Evolutionary conservation across 2,113 vertebrate species (phyloP), one percentile per base, ranked within the genome.

Genomic region (Rynchops niger): DNA sequence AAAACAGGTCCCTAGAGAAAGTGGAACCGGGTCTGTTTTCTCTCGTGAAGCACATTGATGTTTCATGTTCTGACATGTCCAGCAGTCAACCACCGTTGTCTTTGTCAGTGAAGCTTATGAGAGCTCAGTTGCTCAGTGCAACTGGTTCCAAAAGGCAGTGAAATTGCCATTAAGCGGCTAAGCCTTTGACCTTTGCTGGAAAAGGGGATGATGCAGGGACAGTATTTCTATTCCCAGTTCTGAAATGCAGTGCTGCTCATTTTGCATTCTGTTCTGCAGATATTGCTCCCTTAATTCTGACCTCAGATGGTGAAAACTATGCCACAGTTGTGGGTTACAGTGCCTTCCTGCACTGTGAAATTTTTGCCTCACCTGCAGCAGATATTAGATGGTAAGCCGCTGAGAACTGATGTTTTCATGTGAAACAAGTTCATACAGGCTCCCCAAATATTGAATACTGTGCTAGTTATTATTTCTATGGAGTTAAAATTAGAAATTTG

Each of bases 321-420:
- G 98, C 98, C 3, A 96, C 99, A 0, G 99, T 99, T 19, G 97
- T 98, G 83, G 98, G 99, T 12, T 98, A 98, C 90, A 97, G 96
- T 22, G 98, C 98, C 58, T 97, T 98, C 94, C 98, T 99, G 90
- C 98, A 98, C 86, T 99, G 99, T 50, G 95, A 98, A 14, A 98
- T 99, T 85, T 99, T 99, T 95, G 99, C 99, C 81, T 99, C 99
- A 0, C 99, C 99, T 30, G 94, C 96, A 40, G 98, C 99, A 29
- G 93, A 95, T 3, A 96, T 99, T 92, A 97, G 94, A 83, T 99
- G 99, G 99, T 99, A 93, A 98, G 97, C 22, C 9, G 2, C 63
- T 26, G n/a, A 36, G 15, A 94, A 14, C 0, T 25, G 47, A 6
- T 29, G 2, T 22, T 66, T 70, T 80, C 8, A 11, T 0, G 8